Evolutionary conservation across 2,888 invertebrate genomes (phyloP).

Genomic region (Habroteleia sp.): DNA sequence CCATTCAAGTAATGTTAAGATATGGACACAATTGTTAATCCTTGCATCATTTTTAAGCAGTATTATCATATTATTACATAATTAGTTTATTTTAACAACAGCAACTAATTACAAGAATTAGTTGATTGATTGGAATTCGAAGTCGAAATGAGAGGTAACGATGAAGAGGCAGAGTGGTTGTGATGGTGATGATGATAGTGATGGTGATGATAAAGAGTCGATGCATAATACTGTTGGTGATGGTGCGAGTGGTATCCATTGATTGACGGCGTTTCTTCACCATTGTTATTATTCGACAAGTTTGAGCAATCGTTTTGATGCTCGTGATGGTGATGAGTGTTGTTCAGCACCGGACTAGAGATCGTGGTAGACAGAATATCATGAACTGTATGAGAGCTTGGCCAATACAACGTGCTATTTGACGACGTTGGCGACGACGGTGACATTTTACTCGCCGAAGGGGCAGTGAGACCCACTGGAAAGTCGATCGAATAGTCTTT

Average conservation of each 20-base stretch:
- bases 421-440: conserved; percentile 80
- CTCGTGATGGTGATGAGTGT: conserved; percentile 69
- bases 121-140: conserved; percentile 71
- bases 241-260: conserved; percentile 70
- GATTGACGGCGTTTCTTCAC: conserved; percentile 51
- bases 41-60: too few relatives aligned
- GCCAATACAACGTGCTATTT: conserved; percentile 82
- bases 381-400: conserved; percentile 78
- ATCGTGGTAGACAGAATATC: conserved; percentile 76
- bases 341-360: conserved; percentile 69
- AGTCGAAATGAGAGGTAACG: conserved; percentile 73
- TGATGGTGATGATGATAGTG: conserved; percentile 73
- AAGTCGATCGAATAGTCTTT: conserved; percentile 68
- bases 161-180: conserved; percentile 65
- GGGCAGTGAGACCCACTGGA: conserved; percentile 73
- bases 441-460: conserved; percentile 79
- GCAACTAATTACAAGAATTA: conserved; percentile 73
- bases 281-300: conserved; percentile 60
- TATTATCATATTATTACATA: too few relatives aligned
- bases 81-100: too few relatives aligned
- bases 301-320: conserved; percentile 58
- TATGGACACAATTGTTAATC: too few relatives aligned
- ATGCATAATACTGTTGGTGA: conserved; percentile 80
- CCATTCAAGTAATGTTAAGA: too few relatives aligned
- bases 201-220: conserved; percentile 78